Conservation (phyloP, 2,113 vertebrate species). For the Numida meleagris region DNA sequence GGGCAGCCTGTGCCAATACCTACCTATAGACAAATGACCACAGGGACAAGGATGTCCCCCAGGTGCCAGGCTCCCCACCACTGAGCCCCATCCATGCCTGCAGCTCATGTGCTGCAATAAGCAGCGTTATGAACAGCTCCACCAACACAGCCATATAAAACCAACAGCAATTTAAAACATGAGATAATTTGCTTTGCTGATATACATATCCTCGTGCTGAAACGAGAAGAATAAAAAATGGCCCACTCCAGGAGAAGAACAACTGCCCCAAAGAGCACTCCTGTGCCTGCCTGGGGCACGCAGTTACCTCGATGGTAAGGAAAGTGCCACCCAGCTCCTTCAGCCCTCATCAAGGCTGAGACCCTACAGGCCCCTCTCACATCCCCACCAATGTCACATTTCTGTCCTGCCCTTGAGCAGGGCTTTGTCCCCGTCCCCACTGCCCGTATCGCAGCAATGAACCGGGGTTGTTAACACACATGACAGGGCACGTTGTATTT, state of each 20-base stretch:
- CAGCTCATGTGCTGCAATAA: not conserved
- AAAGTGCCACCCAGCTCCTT: not conserved
- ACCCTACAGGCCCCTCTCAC: not conserved
- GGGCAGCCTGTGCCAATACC: too few relatives aligned
- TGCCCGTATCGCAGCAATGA: not conserved
- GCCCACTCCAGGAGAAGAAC: not conserved
- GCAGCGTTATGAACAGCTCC: not conserved
- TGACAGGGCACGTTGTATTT: not conserved
- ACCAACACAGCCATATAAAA: not conserved
- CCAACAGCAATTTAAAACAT: not conserved
- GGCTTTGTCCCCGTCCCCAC: not conserved
- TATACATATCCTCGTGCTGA: not conserved
- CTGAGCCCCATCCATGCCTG: too few relatives aligned
- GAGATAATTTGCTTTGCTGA: not conserved
- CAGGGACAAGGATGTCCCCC: too few relatives aligned
- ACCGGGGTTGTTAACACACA: not conserved
- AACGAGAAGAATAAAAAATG: not conserved
- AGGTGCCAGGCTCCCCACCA: too few relatives aligned
- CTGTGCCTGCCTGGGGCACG: not conserved
- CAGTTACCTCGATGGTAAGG: not conserved
- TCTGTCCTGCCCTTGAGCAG: not conserved
- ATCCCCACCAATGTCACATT: not conserved
- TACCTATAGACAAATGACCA: too few relatives aligned
- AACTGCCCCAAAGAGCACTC: not conserved
- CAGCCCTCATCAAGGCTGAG: not conserved